Evolutionary conservation across 2,797 vertebrate species (phyloP), one percentile per base, ranked within the genome.

Genomic region (Xenops minutus): DNA sequence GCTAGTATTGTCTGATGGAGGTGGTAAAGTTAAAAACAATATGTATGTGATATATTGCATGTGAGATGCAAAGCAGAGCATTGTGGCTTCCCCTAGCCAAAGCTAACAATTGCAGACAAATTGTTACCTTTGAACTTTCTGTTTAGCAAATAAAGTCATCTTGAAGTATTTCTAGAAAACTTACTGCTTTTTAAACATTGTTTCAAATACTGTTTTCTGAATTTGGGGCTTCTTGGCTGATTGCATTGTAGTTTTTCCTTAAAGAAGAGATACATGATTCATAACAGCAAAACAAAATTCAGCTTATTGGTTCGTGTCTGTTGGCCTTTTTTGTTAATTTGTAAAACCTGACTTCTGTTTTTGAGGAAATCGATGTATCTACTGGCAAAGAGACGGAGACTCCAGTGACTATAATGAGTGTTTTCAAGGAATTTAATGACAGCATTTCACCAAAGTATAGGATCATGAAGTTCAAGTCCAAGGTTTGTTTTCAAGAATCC

Each of bases 381-480:
- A 98, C 97, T 10, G 98, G 98, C 10, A 97, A 98, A 95, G 98
- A 98, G 93, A 98, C 89, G 0, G 97, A 98, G 85, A 97, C 88
- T 91, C 97, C 98, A 1, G 98, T 99, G 30, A 98, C 97, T 61
- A 98, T 99, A 97, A 99, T 99, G 98, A 99, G 99, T 37, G 98
- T 99, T 91, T 99, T 99, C 97, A 98, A 99, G 88, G 99, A 99
- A 97, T 99, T 99, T 96, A 99, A 97, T 80, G 98, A 98, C 85
- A 95, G 44, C 63, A 96, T 99, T 97, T 98, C 99, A 71, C 98
- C 98, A 71, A 99, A 99, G 97, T 99, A 99, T 77, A 99, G 97
- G 98, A 99, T 99, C 89, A 99, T 99, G 99, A 99, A 99, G 97
- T 99, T 99, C 97, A 99, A 99, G 95, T 99, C 99, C 21, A 99